Evolutionary conservation across 2,888 invertebrate genomes (phyloP), one percentile per base, ranked within the genome.

Genomic region (Andrena fulva): DNA sequence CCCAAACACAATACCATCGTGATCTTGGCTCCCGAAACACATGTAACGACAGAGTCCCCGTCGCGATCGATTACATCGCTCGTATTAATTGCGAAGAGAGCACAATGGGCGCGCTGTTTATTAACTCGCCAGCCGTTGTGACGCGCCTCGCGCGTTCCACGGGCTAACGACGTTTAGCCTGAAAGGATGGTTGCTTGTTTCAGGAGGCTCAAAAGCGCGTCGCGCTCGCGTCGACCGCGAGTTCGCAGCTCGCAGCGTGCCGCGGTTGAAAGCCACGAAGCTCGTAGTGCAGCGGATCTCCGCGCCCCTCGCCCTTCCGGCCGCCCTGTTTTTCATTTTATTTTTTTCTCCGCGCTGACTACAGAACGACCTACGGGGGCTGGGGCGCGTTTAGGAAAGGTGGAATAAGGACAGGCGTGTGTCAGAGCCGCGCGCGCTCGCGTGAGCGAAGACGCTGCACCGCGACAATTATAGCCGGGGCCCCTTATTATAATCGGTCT

Each of bases 401-500:
- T 16, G 60, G 56, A 20, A 42, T 29, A 33, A 35, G 54, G 56
- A 73, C 48, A 63, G 62, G 75, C 60, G 69, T 76, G 27, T 63
- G 50, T 75, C 31, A 66, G n/a, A 20, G 71, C 67, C 50, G 6
- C 10, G 33, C n/a, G 35, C 24, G 71, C 12, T 62, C 60, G 33
- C 56, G 56, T 27, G 71, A 63, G 67, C 77, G 80, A 80, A 80
- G 77, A 77, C 52, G 42, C 50, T 56, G 70, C 54, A n/a, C 20
- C 67, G 52, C 70, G 80, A 82, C 83, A 83, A 83, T 83, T 77
- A 77, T 52, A 50, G 29, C 27, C 24, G 56, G 68, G 77, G 54
- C 77, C 73, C 75, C 83, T 74, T 83, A 83, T 83, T 83, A 83
- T 83, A 83, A 83, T 77, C 80, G 66, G 60, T 66, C 60, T 27